These are phyloP conservation scores for Smittia aterrima DNA, from an alignment of 2,888 invertebrate species.

Conservation along the genomic window DNA sequence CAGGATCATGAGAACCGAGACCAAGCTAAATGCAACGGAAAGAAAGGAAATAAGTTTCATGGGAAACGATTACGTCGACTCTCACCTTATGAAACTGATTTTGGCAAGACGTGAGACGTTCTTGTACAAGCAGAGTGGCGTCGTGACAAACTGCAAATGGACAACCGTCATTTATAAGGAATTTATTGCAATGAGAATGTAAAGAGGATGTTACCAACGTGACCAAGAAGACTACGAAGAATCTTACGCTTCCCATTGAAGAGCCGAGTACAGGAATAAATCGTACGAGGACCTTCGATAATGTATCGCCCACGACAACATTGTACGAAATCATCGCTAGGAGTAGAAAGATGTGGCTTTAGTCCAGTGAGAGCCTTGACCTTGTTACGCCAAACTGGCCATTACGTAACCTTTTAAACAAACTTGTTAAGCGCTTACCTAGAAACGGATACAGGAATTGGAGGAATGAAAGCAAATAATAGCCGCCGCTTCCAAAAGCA, in stretches of 20 bases:
- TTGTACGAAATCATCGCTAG: conserved; percentile 86
- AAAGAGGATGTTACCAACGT: conserved; percentile 55
- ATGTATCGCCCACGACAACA: conserved; percentile 81
- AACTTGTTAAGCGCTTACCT: conserved; percentile 56
- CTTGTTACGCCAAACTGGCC: neutral
- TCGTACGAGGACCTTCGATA: conserved; percentile 76
- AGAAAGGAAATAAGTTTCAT: conserved; percentile 51
- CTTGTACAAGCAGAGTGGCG: conserved; percentile 76
- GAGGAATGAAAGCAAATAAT: conserved; percentile 68
- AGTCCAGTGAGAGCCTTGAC: neutral
- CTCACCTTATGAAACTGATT: conserved; percentile 51
- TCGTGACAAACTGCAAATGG: conserved; percentile 58
- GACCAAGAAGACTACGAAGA: conserved; percentile 64
- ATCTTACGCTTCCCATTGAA: conserved; percentile 54
- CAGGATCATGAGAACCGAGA: conserved; percentile 71
- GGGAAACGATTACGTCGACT: conserved; percentile 48
- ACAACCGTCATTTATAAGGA: neutral
- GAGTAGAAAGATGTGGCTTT: conserved; percentile 46
- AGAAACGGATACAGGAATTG: conserved; percentile 83
- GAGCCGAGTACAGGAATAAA: conserved; percentile 58
- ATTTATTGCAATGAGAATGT: neutral
- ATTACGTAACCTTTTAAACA: neutral
- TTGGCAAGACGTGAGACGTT: conserved; percentile 60
- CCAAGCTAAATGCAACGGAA: conserved; percentile 57
- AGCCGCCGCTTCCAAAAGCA: conserved; percentile 75